These are phyloP conservation scores for Eurytoma adleriae DNA, from an alignment of 2,888 invertebrate species.

Conservation along the genomic window DNA sequence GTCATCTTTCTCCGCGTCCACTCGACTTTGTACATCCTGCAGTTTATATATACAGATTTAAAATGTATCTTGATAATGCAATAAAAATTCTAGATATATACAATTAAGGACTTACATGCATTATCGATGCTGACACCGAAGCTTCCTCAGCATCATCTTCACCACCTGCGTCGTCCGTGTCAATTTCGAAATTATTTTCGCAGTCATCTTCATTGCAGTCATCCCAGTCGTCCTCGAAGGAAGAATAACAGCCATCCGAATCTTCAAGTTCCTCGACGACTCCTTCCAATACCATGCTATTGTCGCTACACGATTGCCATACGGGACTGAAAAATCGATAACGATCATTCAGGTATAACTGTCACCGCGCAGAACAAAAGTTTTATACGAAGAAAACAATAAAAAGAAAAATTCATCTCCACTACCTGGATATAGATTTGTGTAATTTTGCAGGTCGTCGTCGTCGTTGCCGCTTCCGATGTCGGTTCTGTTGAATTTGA, in stretches of 20 bases:
- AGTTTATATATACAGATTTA: constrained; percentile 48
- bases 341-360: constrained; percentile 31
- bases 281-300: constrained; percentile 70
- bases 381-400: no score
- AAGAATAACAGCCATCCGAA: constrained; percentile 74
- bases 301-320: constrained; percentile 72
- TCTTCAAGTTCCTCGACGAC: constrained; percentile 72
- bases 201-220: constrained; percentile 54
- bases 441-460: constrained; percentile 46
- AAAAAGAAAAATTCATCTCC: not conserved
- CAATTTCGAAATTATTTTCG: constrained; percentile 47
- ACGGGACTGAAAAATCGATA: constrained; percentile 68
- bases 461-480: constrained; percentile 55
- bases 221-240: constrained; percentile 71
- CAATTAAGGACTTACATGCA: constrained; percentile 39
- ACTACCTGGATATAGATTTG: constrained; percentile 50
- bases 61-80: not conserved
- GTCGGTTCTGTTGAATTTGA: constrained; percentile 47
- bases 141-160: constrained; percentile 38
- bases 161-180: constrained; percentile 44
- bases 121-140: constrained; percentile 10
- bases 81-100: not conserved
- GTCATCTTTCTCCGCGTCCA: constrained; percentile 70
- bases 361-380: not conserved
- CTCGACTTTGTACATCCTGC: constrained; percentile 65